Conservation (phyloP, 2,797 vertebrate species). For the Gobio occitaniae region DNA sequence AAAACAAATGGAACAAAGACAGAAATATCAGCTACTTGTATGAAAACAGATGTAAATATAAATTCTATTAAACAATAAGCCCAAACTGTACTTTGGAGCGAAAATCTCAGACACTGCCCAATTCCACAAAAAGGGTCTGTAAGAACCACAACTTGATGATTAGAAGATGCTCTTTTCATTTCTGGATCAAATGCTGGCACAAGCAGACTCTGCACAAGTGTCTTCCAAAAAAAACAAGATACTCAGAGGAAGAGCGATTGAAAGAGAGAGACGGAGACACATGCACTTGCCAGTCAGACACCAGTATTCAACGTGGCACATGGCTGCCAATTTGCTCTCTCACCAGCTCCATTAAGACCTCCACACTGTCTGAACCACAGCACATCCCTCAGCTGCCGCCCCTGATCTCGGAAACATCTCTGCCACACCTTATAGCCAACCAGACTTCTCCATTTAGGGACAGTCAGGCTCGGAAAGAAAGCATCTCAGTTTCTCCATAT, state of each 20-base stretch:
- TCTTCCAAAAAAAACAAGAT: constrained; percentile 66
- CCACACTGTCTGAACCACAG: constrained; percentile 41
- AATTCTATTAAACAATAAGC: constrained; percentile 1
- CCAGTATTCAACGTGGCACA: constrained; percentile 39
- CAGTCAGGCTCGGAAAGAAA: constrained; percentile 34
- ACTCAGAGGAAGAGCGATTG: constrained; percentile 39
- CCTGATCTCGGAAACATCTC: constrained; percentile 39
- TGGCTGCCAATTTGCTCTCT: constrained; percentile 32
- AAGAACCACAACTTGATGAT: constrained; percentile 21
- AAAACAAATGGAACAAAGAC: not conserved
- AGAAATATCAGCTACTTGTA: constrained; percentile 19
- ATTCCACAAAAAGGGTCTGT: constrained; percentile 32
- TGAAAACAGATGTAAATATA: constrained; percentile 3
- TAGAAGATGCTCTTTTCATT: constrained; percentile 47
- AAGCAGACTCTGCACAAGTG: constrained; percentile 55
- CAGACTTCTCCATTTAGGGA: constrained; percentile 51
- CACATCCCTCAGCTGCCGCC: constrained; percentile 57
- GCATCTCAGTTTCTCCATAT: constrained; percentile 43
- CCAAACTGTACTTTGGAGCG: not conserved
- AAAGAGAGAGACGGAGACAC: constrained; percentile 69
- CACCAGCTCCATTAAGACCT: constrained; percentile 32
- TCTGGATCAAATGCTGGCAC: constrained; percentile 42
- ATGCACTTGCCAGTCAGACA: constrained; percentile 52
- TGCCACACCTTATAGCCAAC: constrained; percentile 48
- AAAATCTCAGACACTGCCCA: constrained; percentile 18